Conservation (phyloP, 2,888 invertebrate species). For the Drosophila kuntzei region DNA sequence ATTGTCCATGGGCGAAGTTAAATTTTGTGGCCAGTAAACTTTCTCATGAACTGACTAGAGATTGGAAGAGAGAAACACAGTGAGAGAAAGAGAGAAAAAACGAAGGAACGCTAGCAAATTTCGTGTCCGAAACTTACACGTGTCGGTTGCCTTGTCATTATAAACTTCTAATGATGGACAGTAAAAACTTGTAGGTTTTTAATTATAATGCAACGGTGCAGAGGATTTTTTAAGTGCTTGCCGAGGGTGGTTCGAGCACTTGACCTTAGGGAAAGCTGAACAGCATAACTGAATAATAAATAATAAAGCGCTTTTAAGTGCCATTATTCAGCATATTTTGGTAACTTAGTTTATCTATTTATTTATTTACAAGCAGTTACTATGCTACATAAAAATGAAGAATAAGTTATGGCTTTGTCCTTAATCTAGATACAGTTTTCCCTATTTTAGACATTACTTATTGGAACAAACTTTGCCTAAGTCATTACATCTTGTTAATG, state of each 20-base stretch:
- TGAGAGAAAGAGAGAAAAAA: background rate
- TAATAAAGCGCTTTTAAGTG: no score
- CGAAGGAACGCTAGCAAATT: constrained; percentile 26
- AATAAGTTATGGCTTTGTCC: no score
- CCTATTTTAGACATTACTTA: no score
- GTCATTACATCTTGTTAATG: no score
- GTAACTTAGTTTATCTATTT: no score
- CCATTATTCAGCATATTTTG: no score
- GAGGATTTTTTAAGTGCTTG: constrained; percentile 1
- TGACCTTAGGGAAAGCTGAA: background rate
- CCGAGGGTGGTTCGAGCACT: constrained; percentile 14
- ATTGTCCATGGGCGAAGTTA: constrained; percentile 66
- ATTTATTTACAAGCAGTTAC: no score
- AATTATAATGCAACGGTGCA: constrained; percentile 64
- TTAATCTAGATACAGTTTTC: no score
- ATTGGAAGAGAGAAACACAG: background rate
- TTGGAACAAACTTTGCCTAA: no score
- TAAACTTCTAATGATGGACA: constrained; percentile 59
- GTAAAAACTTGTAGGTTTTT: constrained; percentile 63
- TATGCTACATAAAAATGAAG: no score
- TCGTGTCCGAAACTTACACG: constrained; percentile 55
- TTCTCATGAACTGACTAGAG: constrained; percentile 5
- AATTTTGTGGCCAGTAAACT: constrained; percentile 59
- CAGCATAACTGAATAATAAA: background rate
- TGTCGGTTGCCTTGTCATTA: constrained; percentile 60